phyloP scores from a whole-genome alignment of 2,113 vertebrate genomes.

The Turdus rufiventris region DNA sequence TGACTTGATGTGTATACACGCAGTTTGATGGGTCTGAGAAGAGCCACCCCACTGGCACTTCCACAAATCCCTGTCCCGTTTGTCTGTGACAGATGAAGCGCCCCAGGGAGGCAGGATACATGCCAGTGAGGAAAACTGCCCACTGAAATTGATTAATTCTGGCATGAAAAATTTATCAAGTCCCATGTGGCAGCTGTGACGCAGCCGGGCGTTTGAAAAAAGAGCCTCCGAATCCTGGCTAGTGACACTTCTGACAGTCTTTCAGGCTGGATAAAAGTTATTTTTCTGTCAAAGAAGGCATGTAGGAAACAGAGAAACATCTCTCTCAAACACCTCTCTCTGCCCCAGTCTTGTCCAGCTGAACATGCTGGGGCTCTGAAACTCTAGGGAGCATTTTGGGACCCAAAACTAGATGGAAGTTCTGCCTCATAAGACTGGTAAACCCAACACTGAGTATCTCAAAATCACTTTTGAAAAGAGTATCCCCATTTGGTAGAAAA shows the following conservation, averaged over 20 bases:
- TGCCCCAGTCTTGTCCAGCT: background rate
- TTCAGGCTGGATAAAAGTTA: background rate
- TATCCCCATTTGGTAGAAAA: background rate
- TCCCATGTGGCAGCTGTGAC: background rate
- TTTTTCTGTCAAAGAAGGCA: background rate
- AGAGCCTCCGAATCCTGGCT: background rate
- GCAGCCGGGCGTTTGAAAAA: fast-evolving
- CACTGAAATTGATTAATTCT: background rate
- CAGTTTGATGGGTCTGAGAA: background rate
- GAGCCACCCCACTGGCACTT: background rate
- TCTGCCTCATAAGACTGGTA: background rate
- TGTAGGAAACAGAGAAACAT: background rate
- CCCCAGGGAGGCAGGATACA: background rate
- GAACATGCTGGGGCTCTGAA: fast-evolving
- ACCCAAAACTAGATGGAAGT: background rate
- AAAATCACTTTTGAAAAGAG: background rate
- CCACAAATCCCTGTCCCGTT: background rate
- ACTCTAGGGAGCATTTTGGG: fast-evolving
- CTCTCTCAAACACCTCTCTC: background rate
- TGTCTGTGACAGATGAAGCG: background rate
- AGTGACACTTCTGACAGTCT: background rate
- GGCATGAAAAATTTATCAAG: background rate
- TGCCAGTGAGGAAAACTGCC: background rate
- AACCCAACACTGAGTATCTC: background rate
- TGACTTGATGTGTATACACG: fast-evolving